A percentile compares a stretch with the other conserved stretches of the same genome.
phyloP scores from a whole-genome alignment of 2,113 vertebrate species.

The Sprattus sprattus region DNA sequence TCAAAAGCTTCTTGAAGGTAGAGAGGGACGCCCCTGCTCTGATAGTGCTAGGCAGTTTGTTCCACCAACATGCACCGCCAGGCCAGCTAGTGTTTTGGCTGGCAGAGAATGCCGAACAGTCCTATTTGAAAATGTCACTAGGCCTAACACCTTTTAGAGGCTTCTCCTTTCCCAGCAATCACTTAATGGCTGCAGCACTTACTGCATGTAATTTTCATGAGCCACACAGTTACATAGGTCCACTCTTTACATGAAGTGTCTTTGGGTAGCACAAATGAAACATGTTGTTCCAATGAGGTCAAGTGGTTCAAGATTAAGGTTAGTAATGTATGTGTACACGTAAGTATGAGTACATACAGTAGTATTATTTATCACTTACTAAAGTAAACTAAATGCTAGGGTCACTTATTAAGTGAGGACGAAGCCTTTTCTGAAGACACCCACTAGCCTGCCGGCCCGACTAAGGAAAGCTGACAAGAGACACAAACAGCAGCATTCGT shows the following conservation, averaged over 20 bases:
- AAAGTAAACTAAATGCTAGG: background rate
- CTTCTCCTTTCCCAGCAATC: background rate
- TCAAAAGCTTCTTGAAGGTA: no score
- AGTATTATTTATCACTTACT: background rate
- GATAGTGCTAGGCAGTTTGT: no score
- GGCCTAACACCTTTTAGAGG: background rate
- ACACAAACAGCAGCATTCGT: background rate
- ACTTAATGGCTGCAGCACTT: background rate
- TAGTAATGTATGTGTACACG: no score
- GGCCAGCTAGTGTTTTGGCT: background rate
- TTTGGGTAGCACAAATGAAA: background rate
- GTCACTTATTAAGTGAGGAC: background rate
- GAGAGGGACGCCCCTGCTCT: no score
- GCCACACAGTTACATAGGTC: background rate
- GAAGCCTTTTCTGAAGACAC: background rate
- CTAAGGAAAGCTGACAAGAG: background rate
- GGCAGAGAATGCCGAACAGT: background rate
- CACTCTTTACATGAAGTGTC: background rate
- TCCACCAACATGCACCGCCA: no score
- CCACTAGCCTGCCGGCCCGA: background rate
- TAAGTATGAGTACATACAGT: no score
- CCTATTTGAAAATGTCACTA: background rate
- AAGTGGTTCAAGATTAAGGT: no score
- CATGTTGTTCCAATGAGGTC: background rate
- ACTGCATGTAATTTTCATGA: background rate